Evolutionary conservation across 2,113 vertebrate genomes (phyloP), one percentile per base, ranked within the genome.

Genomic region (Ictalurus furcatus): DNA sequence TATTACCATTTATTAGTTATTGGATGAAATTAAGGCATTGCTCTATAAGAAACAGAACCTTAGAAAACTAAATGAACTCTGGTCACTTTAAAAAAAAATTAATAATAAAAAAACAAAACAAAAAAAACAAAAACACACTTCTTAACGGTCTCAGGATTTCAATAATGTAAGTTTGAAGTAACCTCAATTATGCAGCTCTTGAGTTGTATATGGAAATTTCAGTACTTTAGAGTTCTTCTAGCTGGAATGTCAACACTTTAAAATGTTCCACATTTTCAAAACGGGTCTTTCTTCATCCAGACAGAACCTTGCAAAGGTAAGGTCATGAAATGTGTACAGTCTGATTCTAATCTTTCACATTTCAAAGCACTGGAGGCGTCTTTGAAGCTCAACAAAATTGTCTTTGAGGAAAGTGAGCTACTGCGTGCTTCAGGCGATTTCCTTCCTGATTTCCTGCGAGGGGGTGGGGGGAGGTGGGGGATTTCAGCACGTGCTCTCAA

Each of bases 361-460:
- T 80, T 79, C 86, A 69, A 87, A 23, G 59, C 30, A 21, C 59
- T 13, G 6, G 23, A 61, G 13, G 40, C 14, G 52, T 58, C 30
- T 88, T 81, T 81, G 69, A 87, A 84, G 88, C 25, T 7, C 40
- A 67, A 44, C 78, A 83, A 81, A 52, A 67, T 16, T 48, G 37
- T 65, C 19, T 52, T 30, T 69, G 5, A 76, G n/a, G 9, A 56
- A 76, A 56, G 34, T 58, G 17, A 63, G 21, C 69, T 28, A 17
- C 63, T 78, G 76, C 48, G 83, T 83, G 21, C 54, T 2, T 86
- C 78, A 88, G 83, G 8, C 84, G 44, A 13, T 90, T 90, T 91
- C 86, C 88, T 88, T 88, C 88, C 90, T 65, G 23, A 19, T 65
- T 23, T 12, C n/a, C 88, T 30, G 67, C 34, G 34, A 34, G 37